A percentile compares a stretch with the other conserved stretches of the same genome.
These are phyloP conservation scores for Oryctolagus cuniculus DNA, from an alignment of 2,113 vertebrate genomes.

Conservation along the genomic window DNA sequence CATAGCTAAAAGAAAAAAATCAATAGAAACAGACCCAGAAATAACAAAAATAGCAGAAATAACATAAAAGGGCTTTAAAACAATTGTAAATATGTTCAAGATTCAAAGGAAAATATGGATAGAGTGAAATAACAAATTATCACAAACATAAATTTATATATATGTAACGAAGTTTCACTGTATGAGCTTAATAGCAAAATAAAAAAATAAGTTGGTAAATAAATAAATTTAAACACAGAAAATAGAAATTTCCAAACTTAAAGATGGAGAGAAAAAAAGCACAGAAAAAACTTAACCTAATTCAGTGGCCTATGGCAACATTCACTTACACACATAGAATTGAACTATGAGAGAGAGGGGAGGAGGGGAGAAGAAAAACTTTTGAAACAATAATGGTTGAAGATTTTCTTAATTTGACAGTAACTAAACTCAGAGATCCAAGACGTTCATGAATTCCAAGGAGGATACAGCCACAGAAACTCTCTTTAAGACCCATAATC, in stretches of 20 bases:
- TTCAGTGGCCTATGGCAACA: background rate
- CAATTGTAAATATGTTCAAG: background rate
- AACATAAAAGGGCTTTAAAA: background rate
- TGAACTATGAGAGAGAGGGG: background rate
- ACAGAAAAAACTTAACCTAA: background rate
- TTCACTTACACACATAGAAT: background rate
- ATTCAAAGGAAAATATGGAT: background rate
- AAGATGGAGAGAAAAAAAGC: background rate
- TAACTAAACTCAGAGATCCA: background rate
- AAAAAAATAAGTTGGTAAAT: background rate
- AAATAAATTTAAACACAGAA: conserved; percentile 3
- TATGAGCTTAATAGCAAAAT: background rate
- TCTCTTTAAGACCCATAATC: background rate
- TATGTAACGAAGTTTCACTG: background rate
- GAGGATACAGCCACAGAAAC: background rate
- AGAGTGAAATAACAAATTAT: background rate
- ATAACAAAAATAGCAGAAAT: background rate
- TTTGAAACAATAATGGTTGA: background rate
- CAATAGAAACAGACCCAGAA: conserved; percentile 43
- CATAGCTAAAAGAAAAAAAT: background rate
- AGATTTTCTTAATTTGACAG: background rate
- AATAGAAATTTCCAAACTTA: conserved; percentile 16
- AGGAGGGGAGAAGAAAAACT: background rate
- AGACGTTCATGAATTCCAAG: background rate
- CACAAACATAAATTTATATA: background rate